Base-by-base conservation (phyloP, 2,888 invertebrate genomes). In the Ramazzottius varieornatus region DNA sequence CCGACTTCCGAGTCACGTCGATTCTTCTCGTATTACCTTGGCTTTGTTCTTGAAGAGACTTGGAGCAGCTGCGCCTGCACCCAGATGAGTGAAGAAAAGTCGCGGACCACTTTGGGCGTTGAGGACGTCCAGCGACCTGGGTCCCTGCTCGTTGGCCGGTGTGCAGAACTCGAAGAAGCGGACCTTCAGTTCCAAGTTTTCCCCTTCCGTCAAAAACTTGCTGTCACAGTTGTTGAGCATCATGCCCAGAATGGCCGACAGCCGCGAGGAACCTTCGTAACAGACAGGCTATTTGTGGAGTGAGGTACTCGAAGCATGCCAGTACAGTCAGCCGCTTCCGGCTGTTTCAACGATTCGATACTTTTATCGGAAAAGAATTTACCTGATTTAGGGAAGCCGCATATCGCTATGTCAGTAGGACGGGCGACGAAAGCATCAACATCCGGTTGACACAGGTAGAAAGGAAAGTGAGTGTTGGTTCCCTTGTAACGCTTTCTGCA, bases 371-470 rank as follows among this genome's bases (percentile, higher is more conserved):
- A n/a, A n/a, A n/a, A 8, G 40, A 40, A 40, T 20, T 40, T n/a
- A 54, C 54, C 54, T 54, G 54, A 54, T 54, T 54, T 54, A 8
- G 54, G 54, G 54, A 54, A 54, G 29, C 54, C 54, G 54, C n/a
- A 54, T 16, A 54, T 54, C 4, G 29, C 54, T 4, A 29, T 29
- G 29, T 54, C 54, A 16, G 8, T 24, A 8, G n/a, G 54, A 8
- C 54, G 54, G 29, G 54, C 54, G 4, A n/a, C 20, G n/a, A 16
- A 54, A 54, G 29, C 29, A 29, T 54, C 54, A 54, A 54, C 54
- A 54, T 54, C 54, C 54, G 54, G 54, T 29, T 54, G 54, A 4
- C 8, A 8, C 4, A 54, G 54, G 54, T 54, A 54, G 54, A 54
- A 54, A 4, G 54, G 54, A 54, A 54, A 54, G 54, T 54, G 54